Evolutionary conservation across 2,797 vertebrate species (phyloP).

Genomic region (Pseudomugil gertrudae): DNA sequence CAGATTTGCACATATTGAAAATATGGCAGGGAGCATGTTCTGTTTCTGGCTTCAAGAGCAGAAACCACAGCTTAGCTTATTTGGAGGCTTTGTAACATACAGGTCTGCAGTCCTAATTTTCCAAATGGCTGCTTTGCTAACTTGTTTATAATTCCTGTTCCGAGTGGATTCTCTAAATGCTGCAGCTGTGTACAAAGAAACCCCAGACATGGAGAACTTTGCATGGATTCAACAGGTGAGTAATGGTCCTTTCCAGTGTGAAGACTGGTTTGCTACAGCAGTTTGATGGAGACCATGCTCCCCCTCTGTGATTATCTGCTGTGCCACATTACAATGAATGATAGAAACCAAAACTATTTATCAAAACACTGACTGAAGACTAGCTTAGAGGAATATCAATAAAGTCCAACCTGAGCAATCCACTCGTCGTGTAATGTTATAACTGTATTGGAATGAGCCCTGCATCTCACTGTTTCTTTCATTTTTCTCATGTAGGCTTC

Average conservation of each 20-base stretch:
- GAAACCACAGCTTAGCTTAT: too few relatives aligned
- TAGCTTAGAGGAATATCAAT: slow-evolving; percentile 40
- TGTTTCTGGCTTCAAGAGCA: too few relatives aligned
- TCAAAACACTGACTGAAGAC: slow-evolving; percentile 26
- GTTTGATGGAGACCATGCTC: slow-evolving; percentile 43
- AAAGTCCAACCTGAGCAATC: slow-evolving; percentile 33
- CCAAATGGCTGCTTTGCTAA: too few relatives aligned
- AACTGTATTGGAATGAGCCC: background rate
- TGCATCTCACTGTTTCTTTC: slow-evolving; percentile 9
- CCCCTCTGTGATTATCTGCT: slow-evolving; percentile 48
- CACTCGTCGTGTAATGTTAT: slow-evolving; percentile 20
- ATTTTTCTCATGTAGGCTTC: slow-evolving; percentile 11
- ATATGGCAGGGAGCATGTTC: too few relatives aligned
- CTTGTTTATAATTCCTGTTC: too few relatives aligned
- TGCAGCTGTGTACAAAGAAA: too few relatives aligned
- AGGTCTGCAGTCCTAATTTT: too few relatives aligned
- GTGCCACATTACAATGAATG: slow-evolving; percentile 51
- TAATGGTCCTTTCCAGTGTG: slow-evolving; percentile 26
- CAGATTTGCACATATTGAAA: too few relatives aligned
- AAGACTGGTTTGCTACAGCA: slow-evolving; percentile 23
- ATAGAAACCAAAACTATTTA: slow-evolving; percentile 25
- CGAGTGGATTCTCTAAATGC: too few relatives aligned
- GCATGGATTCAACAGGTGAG: slow-evolving; percentile 19
- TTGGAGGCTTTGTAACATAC: too few relatives aligned
- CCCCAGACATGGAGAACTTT: background rate